Evolutionary conservation across 1,140 invertebrate genomes (phyloP).

Genomic region (Caerostris extrusa): DNA sequence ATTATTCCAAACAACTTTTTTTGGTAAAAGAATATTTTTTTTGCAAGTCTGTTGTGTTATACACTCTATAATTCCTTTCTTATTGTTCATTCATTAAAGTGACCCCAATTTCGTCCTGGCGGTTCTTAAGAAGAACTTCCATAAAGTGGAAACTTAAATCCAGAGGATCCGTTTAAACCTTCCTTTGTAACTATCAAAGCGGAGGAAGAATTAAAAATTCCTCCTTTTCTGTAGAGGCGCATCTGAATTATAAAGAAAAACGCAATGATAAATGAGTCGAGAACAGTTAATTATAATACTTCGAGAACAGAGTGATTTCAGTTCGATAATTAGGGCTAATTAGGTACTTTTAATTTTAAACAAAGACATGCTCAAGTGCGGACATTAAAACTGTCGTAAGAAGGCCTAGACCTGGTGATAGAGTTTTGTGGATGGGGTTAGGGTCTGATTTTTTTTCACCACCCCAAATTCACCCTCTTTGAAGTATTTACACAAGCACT

Average conservation of each 20-base stretch:
- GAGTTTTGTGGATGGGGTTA: not conserved
- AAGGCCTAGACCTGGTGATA: not conserved
- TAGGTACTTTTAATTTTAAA: constrained; percentile 71
- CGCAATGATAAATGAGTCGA: constrained; percentile 58
- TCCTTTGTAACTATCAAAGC: constrained; percentile 55
- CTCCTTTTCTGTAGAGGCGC: not conserved
- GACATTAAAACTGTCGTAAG: constrained; percentile 59
- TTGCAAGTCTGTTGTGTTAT: no score
- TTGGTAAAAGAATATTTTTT: no score
- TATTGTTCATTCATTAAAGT: constrained; percentile 46
- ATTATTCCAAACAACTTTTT: no score
- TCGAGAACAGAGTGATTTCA: constrained; percentile 62
- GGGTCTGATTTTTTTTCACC: constrained; percentile 5
- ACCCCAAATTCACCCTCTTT: constrained; percentile 33
- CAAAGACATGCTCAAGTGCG: constrained; percentile 65
- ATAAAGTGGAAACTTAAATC: constrained; percentile 55
- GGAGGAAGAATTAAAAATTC: constrained; percentile 49
- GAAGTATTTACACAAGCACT: constrained; percentile 66
- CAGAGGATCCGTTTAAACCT: constrained; percentile 45
- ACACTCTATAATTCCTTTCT: not conserved
- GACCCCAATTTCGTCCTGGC: constrained; percentile 4
- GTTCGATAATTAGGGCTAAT: constrained; percentile 69
- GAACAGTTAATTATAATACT: constrained; percentile 72
- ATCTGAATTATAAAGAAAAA: constrained; percentile 57
- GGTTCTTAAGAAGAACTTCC: constrained; percentile 24